phyloP scores from a whole-genome alignment of 2,797 vertebrate genomes.

The Sebastolobus alascanus region DNA sequence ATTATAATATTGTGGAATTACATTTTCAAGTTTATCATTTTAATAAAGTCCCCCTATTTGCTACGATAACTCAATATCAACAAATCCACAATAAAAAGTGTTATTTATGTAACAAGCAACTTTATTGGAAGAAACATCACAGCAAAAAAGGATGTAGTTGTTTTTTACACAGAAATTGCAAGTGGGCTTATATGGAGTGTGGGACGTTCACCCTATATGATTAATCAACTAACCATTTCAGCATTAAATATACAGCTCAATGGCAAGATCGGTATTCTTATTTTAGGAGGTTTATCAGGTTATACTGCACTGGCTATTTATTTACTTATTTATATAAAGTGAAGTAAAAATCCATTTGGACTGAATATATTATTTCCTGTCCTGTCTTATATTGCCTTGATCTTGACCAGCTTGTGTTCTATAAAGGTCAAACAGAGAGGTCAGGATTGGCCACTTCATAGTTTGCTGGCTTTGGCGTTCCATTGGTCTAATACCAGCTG shows the following conservation, averaged over 20 bases:
- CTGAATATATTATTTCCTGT: background rate
- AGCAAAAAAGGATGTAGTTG: no score
- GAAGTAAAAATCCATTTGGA: background rate
- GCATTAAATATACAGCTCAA: background rate
- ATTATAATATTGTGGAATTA: background rate
- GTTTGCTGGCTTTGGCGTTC: slow-evolving; percentile 73
- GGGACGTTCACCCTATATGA: no score
- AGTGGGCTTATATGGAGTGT: no score
- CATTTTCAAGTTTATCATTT: background rate
- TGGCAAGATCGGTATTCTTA: background rate
- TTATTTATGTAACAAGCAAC: background rate
- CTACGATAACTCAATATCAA: background rate
- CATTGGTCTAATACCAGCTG: slow-evolving; percentile 93
- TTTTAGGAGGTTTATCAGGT: background rate
- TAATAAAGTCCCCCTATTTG: no score
- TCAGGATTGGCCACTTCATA: slow-evolving; percentile 49
- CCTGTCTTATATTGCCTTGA: background rate
- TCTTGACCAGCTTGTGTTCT: background rate
- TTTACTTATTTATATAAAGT: no score
- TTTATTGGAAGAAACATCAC: background rate
- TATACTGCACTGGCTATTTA: background rate
- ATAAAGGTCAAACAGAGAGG: background rate
- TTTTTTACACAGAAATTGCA: no score
- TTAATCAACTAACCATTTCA: background rate
- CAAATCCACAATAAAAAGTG: background rate